A percentile compares a stretch with the other conserved stretches of the same genome.
phyloP scores from a whole-genome alignment of 2,888 invertebrate species.

The Pyrrhosoma nymphula region DNA sequence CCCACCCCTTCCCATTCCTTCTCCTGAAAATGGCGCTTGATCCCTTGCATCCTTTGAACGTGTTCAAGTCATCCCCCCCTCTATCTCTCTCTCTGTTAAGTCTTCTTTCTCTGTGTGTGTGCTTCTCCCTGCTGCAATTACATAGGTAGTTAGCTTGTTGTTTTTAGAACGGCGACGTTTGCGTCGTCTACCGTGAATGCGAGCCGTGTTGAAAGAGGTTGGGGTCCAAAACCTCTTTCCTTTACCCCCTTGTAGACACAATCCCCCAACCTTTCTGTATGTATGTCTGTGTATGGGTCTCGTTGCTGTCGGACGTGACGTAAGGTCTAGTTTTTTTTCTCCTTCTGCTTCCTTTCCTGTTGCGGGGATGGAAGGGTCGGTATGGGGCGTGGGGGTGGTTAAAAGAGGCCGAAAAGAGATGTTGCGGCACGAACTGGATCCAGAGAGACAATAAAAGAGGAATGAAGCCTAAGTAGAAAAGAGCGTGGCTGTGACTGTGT shows the following conservation, averaged over 20 bases:
- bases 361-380: not conserved
- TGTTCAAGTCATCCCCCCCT: not conserved
- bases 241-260: not conserved
- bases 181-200: not conserved
- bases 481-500: not conserved
- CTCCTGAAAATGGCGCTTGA: not conserved
- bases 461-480: not conserved
- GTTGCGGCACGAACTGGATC: not conserved
- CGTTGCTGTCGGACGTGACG: not conserved
- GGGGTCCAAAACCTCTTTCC: not conserved
- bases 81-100: not conserved
- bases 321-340: not conserved
- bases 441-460: not conserved
- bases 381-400: not conserved
- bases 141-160: constrained; percentile 8
- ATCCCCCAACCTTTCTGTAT: not conserved
- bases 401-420: not conserved
- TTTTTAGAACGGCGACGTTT: not conserved
- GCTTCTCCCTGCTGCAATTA: not conserved
- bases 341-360: not conserved
- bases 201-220: constrained; percentile 11
- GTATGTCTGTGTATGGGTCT: not conserved
- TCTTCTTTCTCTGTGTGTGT: not conserved
- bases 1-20: not conserved
- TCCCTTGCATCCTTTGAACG: not conserved